Conservation (phyloP, 2,888 invertebrate genomes). For the Parascotia fuliginaria region DNA sequence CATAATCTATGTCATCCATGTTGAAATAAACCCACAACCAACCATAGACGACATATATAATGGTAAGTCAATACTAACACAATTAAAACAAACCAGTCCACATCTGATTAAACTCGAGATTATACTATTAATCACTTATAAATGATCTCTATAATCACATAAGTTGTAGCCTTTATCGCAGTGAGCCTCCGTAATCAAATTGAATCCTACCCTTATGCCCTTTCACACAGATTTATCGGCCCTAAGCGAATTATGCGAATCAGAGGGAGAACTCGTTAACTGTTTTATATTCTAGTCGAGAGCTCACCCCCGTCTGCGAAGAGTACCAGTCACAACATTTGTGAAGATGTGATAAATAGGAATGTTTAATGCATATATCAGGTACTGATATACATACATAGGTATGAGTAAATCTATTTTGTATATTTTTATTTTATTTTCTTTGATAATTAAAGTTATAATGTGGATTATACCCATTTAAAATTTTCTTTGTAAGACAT, state of each 20-base stretch:
- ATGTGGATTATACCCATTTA: too few relatives aligned
- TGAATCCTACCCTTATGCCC: constrained; percentile 56
- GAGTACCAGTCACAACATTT: constrained; percentile 23
- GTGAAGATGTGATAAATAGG: not conserved
- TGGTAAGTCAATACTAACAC: constrained; percentile 21
- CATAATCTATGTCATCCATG: too few relatives aligned
- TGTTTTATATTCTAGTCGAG: constrained; percentile 67
- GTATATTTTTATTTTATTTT: too few relatives aligned
- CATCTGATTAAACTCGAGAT: constrained; percentile 48
- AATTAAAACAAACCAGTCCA: constrained; percentile 34
- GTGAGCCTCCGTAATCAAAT: constrained; percentile 71
- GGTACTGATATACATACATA: not conserved
- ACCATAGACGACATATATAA: constrained; percentile 6
- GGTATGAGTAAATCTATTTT: too few relatives aligned
- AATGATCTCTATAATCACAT: constrained; percentile 73
- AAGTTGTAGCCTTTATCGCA: constrained; percentile 63
- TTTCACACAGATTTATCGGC: constrained; percentile 82
- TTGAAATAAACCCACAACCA: not conserved
- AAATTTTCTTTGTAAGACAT: too few relatives aligned
- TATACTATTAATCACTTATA: constrained; percentile 59
- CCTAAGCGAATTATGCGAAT: constrained; percentile 79
- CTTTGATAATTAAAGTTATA: too few relatives aligned
- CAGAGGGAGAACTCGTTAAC: constrained; percentile 61
- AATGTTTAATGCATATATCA: not conserved
- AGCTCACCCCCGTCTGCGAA: constrained; percentile 47